Evolutionary conservation across 2,113 vertebrate genomes (phyloP).

Genomic region (Saimiri boliviensis): DNA sequence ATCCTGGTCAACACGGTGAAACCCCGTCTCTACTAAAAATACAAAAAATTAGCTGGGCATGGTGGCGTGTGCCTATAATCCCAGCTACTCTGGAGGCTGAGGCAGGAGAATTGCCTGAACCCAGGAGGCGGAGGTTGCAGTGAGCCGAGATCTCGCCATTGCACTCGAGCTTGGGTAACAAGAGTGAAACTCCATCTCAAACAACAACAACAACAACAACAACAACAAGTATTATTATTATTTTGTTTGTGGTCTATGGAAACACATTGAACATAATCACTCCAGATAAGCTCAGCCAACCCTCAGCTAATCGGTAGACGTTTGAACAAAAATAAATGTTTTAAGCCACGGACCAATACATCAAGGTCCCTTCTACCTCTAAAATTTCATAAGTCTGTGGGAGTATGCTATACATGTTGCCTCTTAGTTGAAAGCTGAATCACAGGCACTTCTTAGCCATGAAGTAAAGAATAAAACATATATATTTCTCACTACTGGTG

Average conservation of each 20-base stretch:
- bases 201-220: no score
- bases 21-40: no score
- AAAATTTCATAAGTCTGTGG: background rate
- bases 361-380: background rate
- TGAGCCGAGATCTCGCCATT: no score
- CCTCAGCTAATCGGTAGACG: background rate
- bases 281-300: background rate
- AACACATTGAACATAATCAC: background rate
- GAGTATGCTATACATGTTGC: background rate
- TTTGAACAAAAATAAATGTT: background rate
- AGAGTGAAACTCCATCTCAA: no score
- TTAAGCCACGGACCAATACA: background rate
- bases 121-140: no score
- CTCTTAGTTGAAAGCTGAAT: background rate
- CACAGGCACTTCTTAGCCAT: background rate
- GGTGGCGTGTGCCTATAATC: no score
- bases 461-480: background rate
- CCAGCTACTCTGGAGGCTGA: no score
- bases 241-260: background rate
- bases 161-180: no score
- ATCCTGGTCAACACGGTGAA: no score
- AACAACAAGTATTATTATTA: background rate
- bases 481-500: background rate
- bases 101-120: no score
- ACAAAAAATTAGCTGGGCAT: no score